phyloP scores from a whole-genome alignment of 2,113 vertebrate genomes.

The Laticauda laticaudata region DNA sequence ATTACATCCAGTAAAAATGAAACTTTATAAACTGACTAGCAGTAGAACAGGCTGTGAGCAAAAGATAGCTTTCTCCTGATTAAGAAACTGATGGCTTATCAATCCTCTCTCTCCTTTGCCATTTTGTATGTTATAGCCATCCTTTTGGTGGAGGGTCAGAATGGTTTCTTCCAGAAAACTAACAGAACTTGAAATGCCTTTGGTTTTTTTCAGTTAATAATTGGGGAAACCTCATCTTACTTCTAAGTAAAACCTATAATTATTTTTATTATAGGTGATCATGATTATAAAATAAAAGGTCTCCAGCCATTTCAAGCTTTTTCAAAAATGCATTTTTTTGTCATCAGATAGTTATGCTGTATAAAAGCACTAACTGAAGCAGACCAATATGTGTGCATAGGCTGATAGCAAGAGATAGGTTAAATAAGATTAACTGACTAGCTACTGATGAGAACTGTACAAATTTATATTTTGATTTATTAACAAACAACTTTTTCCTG shows the following conservation, averaged over 20 bases:
- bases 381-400: background rate
- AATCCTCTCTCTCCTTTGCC: background rate
- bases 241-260: no score
- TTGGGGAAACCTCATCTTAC: background rate
- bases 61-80: background rate
- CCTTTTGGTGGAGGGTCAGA: background rate
- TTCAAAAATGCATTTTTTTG: background rate
- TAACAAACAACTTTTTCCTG: conserved; percentile 35
- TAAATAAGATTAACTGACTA: conserved; percentile 12
- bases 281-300: background rate
- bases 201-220: background rate
- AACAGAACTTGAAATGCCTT: background rate
- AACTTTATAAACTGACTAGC: background rate
- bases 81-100: background rate
- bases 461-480: conserved; percentile 42
- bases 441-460: conserved; percentile 41
- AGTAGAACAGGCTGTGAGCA: background rate
- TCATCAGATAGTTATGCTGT: background rate
- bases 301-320: background rate
- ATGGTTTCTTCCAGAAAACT: background rate
- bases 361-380: background rate
- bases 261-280: background rate
- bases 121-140: background rate
- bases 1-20: background rate
- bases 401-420: conserved; percentile 2